Percentiles rank a stretch among this genome's conserved stretches.
Evolutionary conservation across 2,797 vertebrate species (phyloP).

Genomic region (Hirundo rustica): DNA sequence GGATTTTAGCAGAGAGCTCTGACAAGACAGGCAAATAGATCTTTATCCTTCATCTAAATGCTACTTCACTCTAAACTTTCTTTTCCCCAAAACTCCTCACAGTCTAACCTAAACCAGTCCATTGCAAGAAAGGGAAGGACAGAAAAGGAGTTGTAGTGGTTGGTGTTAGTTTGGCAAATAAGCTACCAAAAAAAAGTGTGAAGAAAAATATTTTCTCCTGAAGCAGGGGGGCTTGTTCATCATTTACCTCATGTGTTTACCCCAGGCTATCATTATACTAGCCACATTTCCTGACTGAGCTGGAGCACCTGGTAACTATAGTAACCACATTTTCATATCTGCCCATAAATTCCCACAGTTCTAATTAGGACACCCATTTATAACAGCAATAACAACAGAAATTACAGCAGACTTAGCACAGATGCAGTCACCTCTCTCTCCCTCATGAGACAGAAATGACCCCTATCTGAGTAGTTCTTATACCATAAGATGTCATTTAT

Average conservation of each 20-base stretch:
- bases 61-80: neutral
- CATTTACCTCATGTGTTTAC: constrained; percentile 49
- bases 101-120: neutral
- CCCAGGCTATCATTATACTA: constrained; percentile 48
- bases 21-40: neutral
- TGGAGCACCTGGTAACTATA: constrained; percentile 65
- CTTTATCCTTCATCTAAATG: neutral
- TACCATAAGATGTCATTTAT: neutral
- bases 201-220: constrained; percentile 9
- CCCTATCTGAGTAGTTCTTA: neutral
- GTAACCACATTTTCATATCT: constrained; percentile 65
- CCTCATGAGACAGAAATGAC: neutral
- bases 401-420: neutral
- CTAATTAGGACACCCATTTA: constrained; percentile 61
- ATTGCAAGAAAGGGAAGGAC: neutral
- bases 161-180: neutral
- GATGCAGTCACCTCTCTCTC: neutral
- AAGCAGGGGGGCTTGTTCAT: constrained; percentile 1
- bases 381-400: constrained; percentile 39
- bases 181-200: neutral
- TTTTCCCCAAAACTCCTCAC: neutral
- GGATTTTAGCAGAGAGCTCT: neutral
- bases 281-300: constrained; percentile 31
- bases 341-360: constrained; percentile 44
- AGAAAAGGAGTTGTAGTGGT: neutral